phyloP scores from a whole-genome alignment of 2,797 vertebrate species.

The Phrynocephalus guinanensis region DNA sequence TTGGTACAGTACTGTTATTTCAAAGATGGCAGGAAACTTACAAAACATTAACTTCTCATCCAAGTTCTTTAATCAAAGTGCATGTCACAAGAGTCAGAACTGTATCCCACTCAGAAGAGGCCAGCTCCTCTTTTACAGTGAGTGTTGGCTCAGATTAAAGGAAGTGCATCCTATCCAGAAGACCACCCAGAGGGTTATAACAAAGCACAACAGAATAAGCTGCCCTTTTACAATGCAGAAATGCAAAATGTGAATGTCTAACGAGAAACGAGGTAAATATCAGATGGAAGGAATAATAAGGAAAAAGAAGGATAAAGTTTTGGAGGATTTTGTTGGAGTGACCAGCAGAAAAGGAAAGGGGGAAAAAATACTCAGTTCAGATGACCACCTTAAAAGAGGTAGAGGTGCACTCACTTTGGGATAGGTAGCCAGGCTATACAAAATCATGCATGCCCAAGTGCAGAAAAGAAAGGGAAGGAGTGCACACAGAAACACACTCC shows the following conservation, averaged over 20 bases:
- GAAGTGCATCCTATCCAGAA: not conserved
- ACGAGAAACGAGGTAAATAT: not conserved
- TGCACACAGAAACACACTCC: too few relatives aligned
- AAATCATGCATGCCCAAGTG: too few relatives aligned
- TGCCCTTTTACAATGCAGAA: not conserved
- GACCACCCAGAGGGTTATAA: not conserved
- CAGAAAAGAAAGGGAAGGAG: too few relatives aligned
- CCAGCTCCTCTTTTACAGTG: not conserved
- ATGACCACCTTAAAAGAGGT: not conserved
- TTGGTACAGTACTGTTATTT: too few relatives aligned
- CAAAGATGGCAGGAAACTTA: not conserved
- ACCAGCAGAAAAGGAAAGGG: not conserved
- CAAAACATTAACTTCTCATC: not conserved
- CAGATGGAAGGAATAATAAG: not conserved
- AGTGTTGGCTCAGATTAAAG: constrained; percentile 1
- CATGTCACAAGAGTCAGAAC: not conserved
- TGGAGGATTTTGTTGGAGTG: not conserved
- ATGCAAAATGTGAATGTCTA: not conserved
- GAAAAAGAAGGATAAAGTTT: not conserved
- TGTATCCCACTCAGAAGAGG: not conserved
- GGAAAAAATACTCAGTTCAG: not conserved
- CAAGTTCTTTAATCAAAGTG: not conserved
- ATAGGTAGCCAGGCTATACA: too few relatives aligned
- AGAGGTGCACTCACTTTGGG: too few relatives aligned
- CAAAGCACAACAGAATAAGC: not conserved